Base-by-base conservation (phyloP, 1,140 invertebrate genomes). In the Cyclargus thomasi region DNA sequence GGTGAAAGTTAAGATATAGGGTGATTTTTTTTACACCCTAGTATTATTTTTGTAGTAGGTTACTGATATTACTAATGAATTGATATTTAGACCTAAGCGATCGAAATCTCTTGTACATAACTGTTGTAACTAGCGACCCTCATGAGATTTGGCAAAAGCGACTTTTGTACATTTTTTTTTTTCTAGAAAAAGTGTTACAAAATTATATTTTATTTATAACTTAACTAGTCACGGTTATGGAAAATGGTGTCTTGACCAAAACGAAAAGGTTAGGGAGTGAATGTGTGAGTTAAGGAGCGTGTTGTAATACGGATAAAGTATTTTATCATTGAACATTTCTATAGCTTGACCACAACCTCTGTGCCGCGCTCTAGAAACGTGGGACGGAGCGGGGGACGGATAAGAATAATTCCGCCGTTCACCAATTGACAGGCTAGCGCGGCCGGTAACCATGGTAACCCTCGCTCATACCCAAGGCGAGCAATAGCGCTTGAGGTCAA, bases 221-320 rank as follows among this genome's bases (percentile, higher is more conserved):
- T 70, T 80, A 80, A 81, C 83, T 85, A 85, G 83, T 85, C 83
- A 85, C 79, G 72, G 75, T 74, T 76, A 75, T 74, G 67, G 74
- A 77, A 77, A 74, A 74, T 67, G 55, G 18, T 59, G 55, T 59
- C 18, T 20, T 3, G 20, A 59, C 18, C 20, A 21, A 59, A 59
- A 59, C 18, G 18, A 55, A 59, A 59, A 20, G 17, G 7, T 59
- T 59, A 11, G 6, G 6, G 20, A 59, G 55, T 59, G 55, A 20
- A 4, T 59, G 18, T 59, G 18, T 47, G 39, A 29, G 8, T 29
- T 47, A 8, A 47, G 39, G 14, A 16, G 39, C 21, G 20, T 59
- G 55, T 59, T 57, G 8, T 18, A 20, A 59, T 59, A 59, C 55
- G 10, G 3, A 18, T 7, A 16, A 47, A 20, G 20, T 20, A 21